phyloP scores from a whole-genome alignment of 2,888 invertebrate genomes.

The Sacculina carcini region DNA sequence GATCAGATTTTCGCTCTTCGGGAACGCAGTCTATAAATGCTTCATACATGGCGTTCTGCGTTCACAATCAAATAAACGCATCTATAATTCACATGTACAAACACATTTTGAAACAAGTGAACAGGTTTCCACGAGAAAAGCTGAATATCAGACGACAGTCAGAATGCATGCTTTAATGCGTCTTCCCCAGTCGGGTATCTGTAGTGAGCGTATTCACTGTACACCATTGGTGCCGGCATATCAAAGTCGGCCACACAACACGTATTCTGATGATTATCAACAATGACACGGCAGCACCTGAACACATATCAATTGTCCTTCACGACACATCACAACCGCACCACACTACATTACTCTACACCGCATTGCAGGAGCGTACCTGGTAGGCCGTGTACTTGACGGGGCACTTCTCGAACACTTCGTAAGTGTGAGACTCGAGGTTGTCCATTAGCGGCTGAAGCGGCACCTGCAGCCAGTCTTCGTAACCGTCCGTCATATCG shows the following conservation, averaged over 20 bases:
- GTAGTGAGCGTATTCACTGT: too few species aligned
- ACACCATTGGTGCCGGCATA: too few species aligned
- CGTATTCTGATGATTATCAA: too few species aligned
- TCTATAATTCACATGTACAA: too few species aligned
- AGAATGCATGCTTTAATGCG: too few species aligned
- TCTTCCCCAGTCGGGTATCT: too few species aligned
- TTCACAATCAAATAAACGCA: too few species aligned
- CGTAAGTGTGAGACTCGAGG: conserved; percentile 82
- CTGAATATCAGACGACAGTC: too few species aligned
- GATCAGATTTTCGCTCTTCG: conserved; percentile 24
- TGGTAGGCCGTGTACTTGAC: conserved; percentile 65
- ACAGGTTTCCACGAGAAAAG: too few species aligned
- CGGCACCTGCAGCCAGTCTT: conserved; percentile 70
- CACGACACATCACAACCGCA: background rate
- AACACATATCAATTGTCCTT: background rate
- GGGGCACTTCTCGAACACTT: conserved; percentile 92
- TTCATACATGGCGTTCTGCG: conserved; percentile 47
- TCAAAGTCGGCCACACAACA: too few species aligned
- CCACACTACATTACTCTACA: conserved; percentile 5
- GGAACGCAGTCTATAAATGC: conserved; percentile 36
- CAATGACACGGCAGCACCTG: conserved; percentile 9
- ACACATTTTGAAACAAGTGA: too few species aligned
- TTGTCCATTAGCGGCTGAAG: conserved; percentile 86
- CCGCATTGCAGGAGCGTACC: conserved; percentile 8
- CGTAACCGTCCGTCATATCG: conserved; percentile 41